phyloP scores from a whole-genome alignment of 2,113 vertebrate genomes.

The Dicaeum eximium region DNA sequence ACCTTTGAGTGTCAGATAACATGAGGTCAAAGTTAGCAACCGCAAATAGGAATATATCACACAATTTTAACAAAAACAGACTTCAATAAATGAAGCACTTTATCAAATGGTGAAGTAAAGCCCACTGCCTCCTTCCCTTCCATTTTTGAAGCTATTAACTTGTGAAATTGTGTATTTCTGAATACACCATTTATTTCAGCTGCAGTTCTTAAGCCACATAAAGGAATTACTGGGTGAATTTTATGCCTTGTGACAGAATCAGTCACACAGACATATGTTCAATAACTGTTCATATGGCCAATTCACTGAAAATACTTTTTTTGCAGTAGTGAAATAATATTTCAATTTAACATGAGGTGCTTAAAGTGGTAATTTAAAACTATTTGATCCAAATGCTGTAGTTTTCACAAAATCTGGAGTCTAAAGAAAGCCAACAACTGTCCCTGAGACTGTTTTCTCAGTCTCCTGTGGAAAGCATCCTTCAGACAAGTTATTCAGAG shows the following conservation, averaged over 20 bases:
- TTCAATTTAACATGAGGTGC: not conserved
- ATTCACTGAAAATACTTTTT: not conserved
- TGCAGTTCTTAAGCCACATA: not conserved
- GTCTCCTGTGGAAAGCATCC: not conserved
- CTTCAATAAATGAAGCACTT: not conserved
- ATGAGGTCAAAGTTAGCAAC: not conserved
- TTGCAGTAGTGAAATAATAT: not conserved
- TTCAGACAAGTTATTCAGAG: not conserved
- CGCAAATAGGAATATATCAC: not conserved
- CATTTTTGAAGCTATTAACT: not conserved
- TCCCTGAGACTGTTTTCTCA: not conserved
- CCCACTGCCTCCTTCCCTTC: rapidly evolving
- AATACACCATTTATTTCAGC: not conserved
- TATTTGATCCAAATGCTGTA: not conserved
- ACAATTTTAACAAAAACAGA: not conserved
- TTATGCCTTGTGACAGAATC: not conserved
- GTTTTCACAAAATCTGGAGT: not conserved
- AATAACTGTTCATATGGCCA: not conserved
- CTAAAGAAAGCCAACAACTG: not conserved
- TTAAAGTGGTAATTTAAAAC: not conserved
- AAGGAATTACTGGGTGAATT: not conserved
- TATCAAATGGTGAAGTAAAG: not conserved
- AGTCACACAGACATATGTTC: not conserved
- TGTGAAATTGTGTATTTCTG: not conserved
- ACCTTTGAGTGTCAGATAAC: not conserved